Conservation (phyloP, 1,140 invertebrate genomes). For the Calliphora vicina region DNA sequence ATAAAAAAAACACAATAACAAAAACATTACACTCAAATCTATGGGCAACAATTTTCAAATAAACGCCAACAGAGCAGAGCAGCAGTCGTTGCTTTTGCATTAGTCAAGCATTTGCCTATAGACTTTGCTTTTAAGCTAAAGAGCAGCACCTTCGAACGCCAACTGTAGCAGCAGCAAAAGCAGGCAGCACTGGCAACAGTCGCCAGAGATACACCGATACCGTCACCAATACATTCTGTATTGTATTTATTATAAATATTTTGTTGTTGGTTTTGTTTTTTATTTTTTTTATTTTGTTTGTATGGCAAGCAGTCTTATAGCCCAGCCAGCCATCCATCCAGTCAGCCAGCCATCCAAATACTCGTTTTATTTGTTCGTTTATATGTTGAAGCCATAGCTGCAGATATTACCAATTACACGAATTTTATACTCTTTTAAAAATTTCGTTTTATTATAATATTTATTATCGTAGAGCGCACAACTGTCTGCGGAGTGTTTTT, state of each 20-base stretch:
- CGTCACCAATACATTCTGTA: not conserved
- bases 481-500: constrained; percentile 58
- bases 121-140: not conserved
- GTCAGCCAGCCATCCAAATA: constrained; percentile 20
- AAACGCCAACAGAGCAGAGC: not conserved
- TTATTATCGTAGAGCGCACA: constrained; percentile 64
- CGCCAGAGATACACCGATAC: not conserved
- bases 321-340: not conserved
- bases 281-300: not conserved
- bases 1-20: not conserved
- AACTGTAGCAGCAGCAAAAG: not conserved
- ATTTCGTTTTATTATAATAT: constrained; percentile 64
- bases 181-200: not conserved
- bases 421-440: constrained; percentile 64
- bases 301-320: not conserved
- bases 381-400: constrained; percentile 43
- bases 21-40: not conserved
- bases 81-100: not conserved
- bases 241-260: not conserved
- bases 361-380: constrained; percentile 34
- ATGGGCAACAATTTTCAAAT: not conserved
- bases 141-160: not conserved
- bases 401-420: constrained; percentile 64
- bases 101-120: too few relatives aligned
- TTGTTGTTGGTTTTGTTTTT: too few relatives aligned